Evolutionary conservation across 2,797 vertebrate species (phyloP), one percentile per base, ranked within the genome.

Genomic region (Pipistrellus nathusii): DNA sequence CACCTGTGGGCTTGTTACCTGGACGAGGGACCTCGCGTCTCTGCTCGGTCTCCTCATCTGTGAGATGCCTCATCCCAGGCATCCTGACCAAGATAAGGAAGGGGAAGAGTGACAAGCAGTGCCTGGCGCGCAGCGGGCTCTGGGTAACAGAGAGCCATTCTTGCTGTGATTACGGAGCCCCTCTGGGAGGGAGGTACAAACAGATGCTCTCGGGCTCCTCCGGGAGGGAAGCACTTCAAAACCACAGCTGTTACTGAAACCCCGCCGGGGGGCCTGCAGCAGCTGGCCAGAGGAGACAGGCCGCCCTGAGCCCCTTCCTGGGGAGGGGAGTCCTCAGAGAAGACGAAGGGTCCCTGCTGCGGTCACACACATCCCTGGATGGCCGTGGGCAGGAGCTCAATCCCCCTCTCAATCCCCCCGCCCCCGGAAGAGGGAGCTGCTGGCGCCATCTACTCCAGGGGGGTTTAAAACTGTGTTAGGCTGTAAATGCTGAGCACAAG

Each of bases 181-280:
- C 96, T 94, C 95, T 59, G 96, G 86, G 83, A 95, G 86, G 86
- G 85, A 76, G 95, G 97, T 88, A 25, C 12, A 4, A 14, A 1
- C 96, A 97, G 98, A 97, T 48, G 97, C 90, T 83, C 30, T 72
- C 5, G 0, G 44, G 55, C 44, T 91, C 90, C 62, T 64, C 64
- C 27, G 84, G 87, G 91, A 44, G 6, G 66, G 84, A 88, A 91
- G 96, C 93, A 92, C 97, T 96, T 97, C 95, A 93, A 95, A 93
- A 96, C 94, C 96, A 96, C 97, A 97, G 96, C 93, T 97, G 96
- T 97, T 94, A 53, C 94, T 97, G 97, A 97, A 97, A 96, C 90
- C 92, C 93, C 8, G 30, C 91, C 53, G 27, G 71, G 35, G 82
- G 0, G 0, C 71, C 84, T 62, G 66, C 92, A 62, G 94, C 94